These are phyloP conservation scores for Macroteleia sp. DNA, from an alignment of 2,888 invertebrate species.

Conservation along the genomic window DNA sequence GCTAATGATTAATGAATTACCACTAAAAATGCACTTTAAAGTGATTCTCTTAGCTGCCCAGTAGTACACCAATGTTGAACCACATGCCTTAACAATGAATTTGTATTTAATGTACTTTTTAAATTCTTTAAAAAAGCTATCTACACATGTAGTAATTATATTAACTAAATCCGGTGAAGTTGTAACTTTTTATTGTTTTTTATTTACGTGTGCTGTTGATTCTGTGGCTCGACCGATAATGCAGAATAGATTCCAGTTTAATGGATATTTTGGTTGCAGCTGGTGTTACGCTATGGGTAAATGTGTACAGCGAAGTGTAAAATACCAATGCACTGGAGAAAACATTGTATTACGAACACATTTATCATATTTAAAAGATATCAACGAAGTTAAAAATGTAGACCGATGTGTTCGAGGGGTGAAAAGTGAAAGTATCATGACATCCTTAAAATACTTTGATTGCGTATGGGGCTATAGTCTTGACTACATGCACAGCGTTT, in stretches of 20 bases:
- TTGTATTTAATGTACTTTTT: no score
- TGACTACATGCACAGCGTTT: slow-evolving; percentile 58
- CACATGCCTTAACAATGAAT: no score
- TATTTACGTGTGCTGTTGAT: no score
- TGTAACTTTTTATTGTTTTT: no score
- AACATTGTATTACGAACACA: slow-evolving; percentile 20
- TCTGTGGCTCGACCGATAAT: no score
- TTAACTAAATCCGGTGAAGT: no score
- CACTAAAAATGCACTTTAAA: slow-evolving; percentile 2
- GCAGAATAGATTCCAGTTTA: slow-evolving; percentile 43
- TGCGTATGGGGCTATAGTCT: slow-evolving; percentile 47
- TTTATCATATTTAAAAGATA: slow-evolving; percentile 33
- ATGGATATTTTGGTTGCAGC: slow-evolving; percentile 47
- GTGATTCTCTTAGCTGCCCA: slow-evolving; percentile 24
- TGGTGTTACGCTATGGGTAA: slow-evolving; percentile 52
- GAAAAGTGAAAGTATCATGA: slow-evolving; percentile 26
- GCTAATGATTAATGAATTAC: slow-evolving; percentile 22
- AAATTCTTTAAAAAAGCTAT: no score
- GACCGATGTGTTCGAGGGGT: slow-evolving; percentile 27
- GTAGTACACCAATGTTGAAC: no score
- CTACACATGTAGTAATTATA: no score
- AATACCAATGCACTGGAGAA: slow-evolving; percentile 24
- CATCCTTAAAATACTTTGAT: slow-evolving; percentile 38
- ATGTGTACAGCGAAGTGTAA: slow-evolving; percentile 20
- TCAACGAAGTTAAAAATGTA: slow-evolving; percentile 9